Conservation (phyloP, 2,797 vertebrate species). For the Malurus splendens region DNA sequence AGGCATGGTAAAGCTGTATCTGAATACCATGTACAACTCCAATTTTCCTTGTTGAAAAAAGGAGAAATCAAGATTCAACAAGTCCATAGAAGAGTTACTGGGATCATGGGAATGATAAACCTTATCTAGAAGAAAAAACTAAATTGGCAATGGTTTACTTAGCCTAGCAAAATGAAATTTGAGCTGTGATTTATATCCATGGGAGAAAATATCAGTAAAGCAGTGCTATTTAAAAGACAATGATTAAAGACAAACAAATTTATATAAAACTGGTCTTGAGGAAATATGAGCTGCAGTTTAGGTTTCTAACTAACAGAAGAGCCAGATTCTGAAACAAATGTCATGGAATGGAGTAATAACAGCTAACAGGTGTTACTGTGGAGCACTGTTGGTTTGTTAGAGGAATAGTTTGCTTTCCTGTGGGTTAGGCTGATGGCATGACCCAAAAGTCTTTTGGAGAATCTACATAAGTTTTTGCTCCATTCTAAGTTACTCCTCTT, state of each 20-base stretch:
- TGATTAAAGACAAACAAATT: slow-evolving; percentile 12
- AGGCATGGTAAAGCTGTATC: background rate
- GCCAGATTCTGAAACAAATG: background rate
- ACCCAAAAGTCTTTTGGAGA: background rate
- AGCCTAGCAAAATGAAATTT: slow-evolving; percentile 42
- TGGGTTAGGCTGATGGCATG: background rate
- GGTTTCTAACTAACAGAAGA: background rate
- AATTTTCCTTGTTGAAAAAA: background rate
- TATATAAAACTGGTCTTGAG: background rate
- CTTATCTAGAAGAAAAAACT: slow-evolving; percentile 24
- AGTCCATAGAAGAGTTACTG: background rate
- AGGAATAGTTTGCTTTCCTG: background rate
- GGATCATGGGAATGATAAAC: slow-evolving; percentile 35
- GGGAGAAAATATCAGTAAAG: slow-evolving; percentile 29
- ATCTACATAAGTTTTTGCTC: background rate
- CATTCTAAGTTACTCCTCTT: background rate
- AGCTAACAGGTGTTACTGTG: background rate
- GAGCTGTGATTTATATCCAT: slow-evolving; percentile 30
- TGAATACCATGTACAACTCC: background rate
- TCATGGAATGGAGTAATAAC: background rate
- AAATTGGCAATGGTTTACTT: slow-evolving; percentile 16
- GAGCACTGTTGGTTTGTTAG: background rate
- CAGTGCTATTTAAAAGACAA: slow-evolving; percentile 7
- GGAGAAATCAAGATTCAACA: background rate
- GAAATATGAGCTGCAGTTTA: background rate